Evolutionary conservation across 2,888 invertebrate genomes (phyloP).

Genomic region (Apomyelois bistriatella): DNA sequence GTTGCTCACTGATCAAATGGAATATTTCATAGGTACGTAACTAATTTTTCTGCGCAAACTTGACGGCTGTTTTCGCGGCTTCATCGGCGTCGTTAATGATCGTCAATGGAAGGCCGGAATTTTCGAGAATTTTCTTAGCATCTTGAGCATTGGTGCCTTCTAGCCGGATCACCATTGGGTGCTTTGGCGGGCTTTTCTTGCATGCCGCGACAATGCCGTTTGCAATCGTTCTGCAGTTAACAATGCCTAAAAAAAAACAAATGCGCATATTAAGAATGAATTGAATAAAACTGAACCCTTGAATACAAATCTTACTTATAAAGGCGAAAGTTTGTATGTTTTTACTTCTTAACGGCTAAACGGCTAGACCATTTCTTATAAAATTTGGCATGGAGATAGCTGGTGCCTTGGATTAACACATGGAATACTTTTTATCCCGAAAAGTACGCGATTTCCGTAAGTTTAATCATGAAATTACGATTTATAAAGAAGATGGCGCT

Average conservation of each 20-base stretch:
- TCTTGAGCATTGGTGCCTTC: constrained; percentile 96
- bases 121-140: constrained; percentile 89
- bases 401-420: too few species aligned
- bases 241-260: constrained; percentile 84
- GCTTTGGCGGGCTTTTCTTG: constrained; percentile 86
- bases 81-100: constrained; percentile 94
- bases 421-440: too few species aligned
- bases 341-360: too few species aligned
- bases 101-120: constrained; percentile 90
- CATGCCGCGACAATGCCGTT: constrained; percentile 96
- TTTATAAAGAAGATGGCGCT: too few species aligned
- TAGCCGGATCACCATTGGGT: constrained; percentile 95
- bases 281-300: not conserved
- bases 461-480: too few species aligned
- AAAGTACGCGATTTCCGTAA: too few species aligned
- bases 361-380: too few species aligned
- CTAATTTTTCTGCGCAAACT: constrained; percentile 41
- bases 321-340: too few species aligned
- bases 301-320: too few species aligned
- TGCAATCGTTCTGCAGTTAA: constrained; percentile 98
- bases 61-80: constrained; percentile 94
- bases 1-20: not conserved
- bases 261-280: not conserved
- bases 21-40: not conserved
- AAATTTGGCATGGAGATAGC: too few species aligned